These are phyloP conservation scores for Lycocorax pyrrhopterus DNA, from an alignment of 2,113 vertebrate genomes.

Conservation along the genomic window DNA sequence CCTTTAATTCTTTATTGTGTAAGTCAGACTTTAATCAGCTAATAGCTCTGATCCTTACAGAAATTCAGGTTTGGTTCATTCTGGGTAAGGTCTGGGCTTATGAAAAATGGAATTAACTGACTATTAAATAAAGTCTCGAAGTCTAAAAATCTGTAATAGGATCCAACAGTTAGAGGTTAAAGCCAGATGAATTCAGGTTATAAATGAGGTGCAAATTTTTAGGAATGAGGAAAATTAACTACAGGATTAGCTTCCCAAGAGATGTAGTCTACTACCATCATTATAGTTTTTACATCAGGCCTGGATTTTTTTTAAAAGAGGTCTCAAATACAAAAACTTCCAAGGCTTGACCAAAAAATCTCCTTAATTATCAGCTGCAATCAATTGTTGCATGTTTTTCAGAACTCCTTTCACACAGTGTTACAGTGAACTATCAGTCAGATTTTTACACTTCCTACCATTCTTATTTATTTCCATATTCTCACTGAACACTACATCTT, in stretches of 20 bases:
- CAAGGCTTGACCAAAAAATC: neutral
- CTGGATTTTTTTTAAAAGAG: neutral
- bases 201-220: neutral
- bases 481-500: neutral
- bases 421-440: neutral
- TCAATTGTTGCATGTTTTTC: neutral
- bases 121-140: neutral
- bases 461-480: neutral
- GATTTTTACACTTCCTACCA: neutral
- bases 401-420: neutral
- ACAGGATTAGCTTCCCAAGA: neutral
- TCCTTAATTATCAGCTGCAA: neutral
- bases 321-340: neutral
- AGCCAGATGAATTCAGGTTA: neutral
- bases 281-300: neutral
- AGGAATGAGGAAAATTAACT: constrained; percentile 5
- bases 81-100: neutral
- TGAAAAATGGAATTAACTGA: neutral
- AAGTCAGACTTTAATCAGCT: neutral
- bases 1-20: neutral
- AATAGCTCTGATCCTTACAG: neutral
- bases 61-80: neutral
- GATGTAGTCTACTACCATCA: neutral
- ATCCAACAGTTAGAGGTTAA: neutral
- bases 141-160: neutral